These are phyloP conservation scores for Polyploca ridens DNA, from an alignment of 2,888 invertebrate genomes.

Conservation along the genomic window DNA sequence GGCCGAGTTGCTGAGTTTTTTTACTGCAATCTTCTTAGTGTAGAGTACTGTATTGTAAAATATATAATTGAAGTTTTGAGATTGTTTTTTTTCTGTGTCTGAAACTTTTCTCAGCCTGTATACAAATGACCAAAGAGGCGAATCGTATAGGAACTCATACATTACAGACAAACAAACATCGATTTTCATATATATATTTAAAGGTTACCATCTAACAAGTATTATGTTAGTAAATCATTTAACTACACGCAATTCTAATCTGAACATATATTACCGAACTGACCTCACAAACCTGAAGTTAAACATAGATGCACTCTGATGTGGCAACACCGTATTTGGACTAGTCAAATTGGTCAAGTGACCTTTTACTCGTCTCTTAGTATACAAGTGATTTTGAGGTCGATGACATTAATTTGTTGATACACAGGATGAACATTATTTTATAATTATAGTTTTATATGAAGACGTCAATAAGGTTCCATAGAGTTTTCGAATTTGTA, in stretches of 20 bases:
- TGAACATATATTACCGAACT: neutral
- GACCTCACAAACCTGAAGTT: neutral
- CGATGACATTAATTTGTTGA: constrained; percentile 43
- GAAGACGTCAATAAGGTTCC: neutral
- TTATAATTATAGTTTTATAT: neutral
- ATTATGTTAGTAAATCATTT: neutral
- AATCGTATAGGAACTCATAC: too few species aligned
- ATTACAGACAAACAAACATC: too few species aligned
- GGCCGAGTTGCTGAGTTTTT: too few species aligned
- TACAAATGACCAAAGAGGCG: too few species aligned
- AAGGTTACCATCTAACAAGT: neutral
- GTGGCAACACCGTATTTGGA: constrained; percentile 53
- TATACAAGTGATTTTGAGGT: constrained; percentile 30
- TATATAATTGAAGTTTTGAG: too few species aligned
- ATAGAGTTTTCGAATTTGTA: neutral
- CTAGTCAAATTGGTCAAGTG: constrained; percentile 67
- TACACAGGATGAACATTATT: constrained; percentile 30
- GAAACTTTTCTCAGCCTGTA: too few species aligned
- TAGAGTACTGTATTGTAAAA: too few species aligned
- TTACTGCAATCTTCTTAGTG: too few species aligned
- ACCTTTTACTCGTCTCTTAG: constrained; percentile 55
- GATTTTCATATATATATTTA: neutral
- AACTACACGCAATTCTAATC: constrained; percentile 1
- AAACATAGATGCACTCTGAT: constrained; percentile 39
- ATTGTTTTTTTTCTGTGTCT: too few species aligned